Evolutionary conservation across 2,888 invertebrate genomes (phyloP), one percentile per base, ranked within the genome.

Genomic region (Nymphalis polychloros): DNA sequence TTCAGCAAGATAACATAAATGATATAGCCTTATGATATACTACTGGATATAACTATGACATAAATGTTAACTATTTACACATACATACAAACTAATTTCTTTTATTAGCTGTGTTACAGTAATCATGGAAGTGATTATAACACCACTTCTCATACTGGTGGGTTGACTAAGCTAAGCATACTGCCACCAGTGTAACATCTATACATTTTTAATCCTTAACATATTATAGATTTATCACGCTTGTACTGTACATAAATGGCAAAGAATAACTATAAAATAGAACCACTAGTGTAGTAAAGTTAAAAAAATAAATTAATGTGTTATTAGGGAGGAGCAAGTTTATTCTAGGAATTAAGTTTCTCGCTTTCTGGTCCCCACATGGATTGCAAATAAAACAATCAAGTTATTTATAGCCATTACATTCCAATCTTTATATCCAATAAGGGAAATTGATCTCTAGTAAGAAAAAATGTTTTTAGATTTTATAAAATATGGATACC

Each of bases 231-330:
- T 80, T 84, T 87, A 88, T 87, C 87, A 88, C 87, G 86, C 87
- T 88, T 88, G 86, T 88, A 89, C 86, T 87, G 84, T 86, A 88
- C 84, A 87, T 82, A 84, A 82, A 89, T 89, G 89, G 89, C 88
- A 88, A 87, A 85, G 79, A 81, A 72, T 70, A 70, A 69, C 69
- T 63, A 75, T 68, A 69, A 73, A 66, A 59, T 59, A 63, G 57
- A 62, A 63, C 66, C 52, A 73, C 66, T 71, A 75, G 70, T 64
- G 49, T 67, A 68, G 59, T 69, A 67, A 62, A 65, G 60, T 64
- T 68, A 72, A 49, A 70, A 70, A 7, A 73, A 71, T 71, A 74
- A 73, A 57, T 72, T 71, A 67, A 64, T 67, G 57, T 65, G 49
- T 64, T 35, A 59, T 71, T 53, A 64, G 74, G 74, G 74, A 72